A percentile compares a stretch with the other conserved stretches of the same genome.
Conservation (phyloP, 1,140 invertebrate species). For the Brachystomella parvula region DNA sequence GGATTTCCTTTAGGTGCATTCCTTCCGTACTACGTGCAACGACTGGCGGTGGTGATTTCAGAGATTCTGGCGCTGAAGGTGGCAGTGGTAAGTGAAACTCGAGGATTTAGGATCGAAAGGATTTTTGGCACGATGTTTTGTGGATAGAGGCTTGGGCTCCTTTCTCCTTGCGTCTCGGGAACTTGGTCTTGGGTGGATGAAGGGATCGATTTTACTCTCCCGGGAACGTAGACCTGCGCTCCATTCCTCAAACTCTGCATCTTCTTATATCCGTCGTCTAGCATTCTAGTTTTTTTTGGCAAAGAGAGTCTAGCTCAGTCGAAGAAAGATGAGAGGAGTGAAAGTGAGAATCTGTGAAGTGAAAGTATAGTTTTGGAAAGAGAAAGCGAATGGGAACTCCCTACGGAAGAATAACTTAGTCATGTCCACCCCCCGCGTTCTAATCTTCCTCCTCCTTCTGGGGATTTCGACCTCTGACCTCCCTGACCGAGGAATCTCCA, state of each 20-base stretch:
- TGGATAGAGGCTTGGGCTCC: too few species aligned
- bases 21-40: too few species aligned
- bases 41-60: too few species aligned
- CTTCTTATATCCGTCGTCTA: not conserved
- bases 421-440: not conserved
- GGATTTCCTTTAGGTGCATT: too few species aligned
- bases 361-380: not conserved
- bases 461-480: not conserved
- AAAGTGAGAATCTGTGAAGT: not conserved
- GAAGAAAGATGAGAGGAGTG: not conserved
- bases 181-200: too few species aligned
- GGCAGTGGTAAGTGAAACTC: too few species aligned
- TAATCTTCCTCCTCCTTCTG: slow-evolving; percentile 1
- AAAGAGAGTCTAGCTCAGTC: not conserved
- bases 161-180: too few species aligned
- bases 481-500: slow-evolving; percentile 19
- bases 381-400: not conserved
- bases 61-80: too few species aligned
- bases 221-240: slow-evolving; percentile 7
- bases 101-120: too few species aligned
- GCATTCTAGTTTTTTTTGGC: too few species aligned
- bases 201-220: slow-evolving; percentile 12
- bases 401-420: not conserved
- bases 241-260: not conserved
- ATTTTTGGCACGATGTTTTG: too few species aligned